phyloP scores from a whole-genome alignment of 2,113 vertebrate genomes.

The Proteles cristata region DNA sequence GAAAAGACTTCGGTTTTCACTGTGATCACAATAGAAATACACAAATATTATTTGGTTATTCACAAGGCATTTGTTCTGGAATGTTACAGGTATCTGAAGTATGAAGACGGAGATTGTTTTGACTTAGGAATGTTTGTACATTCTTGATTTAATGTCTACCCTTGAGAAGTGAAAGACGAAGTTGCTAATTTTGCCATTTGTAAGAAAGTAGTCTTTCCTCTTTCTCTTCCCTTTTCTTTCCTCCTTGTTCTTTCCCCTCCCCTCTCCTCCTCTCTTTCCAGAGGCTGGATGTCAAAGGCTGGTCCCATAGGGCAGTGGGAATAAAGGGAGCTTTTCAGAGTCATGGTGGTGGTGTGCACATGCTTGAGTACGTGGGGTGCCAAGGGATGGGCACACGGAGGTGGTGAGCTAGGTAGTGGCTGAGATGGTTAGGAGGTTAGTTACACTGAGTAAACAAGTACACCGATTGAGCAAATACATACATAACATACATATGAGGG shows the following conservation, averaged over 20 bases:
- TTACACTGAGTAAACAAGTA: neutral
- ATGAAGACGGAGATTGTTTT: slow-evolving; percentile 31
- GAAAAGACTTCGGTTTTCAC: neutral
- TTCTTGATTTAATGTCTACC: slow-evolving; percentile 40
- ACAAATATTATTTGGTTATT: neutral
- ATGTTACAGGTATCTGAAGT: slow-evolving; percentile 30
- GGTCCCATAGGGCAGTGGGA: neutral
- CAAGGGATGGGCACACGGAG: neutral
- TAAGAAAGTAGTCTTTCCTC: neutral
- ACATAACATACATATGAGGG: neutral
- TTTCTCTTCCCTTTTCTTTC: neutral
- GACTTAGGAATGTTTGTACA: slow-evolving; percentile 46
- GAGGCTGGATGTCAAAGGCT: neutral
- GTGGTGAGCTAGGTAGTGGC: neutral
- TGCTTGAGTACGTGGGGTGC: neutral
- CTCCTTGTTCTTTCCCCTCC: neutral
- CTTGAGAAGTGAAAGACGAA: slow-evolving; percentile 16
- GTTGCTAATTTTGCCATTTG: neutral
- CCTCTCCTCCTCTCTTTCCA: too few species aligned
- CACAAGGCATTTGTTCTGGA: neutral
- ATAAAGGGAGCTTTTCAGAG: neutral
- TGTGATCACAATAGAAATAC: neutral
- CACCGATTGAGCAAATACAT: neutral
- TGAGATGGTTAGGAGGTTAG: neutral
- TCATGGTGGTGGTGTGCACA: fast-evolving